Percentiles rank a stretch among this genome's conserved stretches.
Conservation (phyloP, 2,113 vertebrate genomes). For the Silurus asotus region DNA sequence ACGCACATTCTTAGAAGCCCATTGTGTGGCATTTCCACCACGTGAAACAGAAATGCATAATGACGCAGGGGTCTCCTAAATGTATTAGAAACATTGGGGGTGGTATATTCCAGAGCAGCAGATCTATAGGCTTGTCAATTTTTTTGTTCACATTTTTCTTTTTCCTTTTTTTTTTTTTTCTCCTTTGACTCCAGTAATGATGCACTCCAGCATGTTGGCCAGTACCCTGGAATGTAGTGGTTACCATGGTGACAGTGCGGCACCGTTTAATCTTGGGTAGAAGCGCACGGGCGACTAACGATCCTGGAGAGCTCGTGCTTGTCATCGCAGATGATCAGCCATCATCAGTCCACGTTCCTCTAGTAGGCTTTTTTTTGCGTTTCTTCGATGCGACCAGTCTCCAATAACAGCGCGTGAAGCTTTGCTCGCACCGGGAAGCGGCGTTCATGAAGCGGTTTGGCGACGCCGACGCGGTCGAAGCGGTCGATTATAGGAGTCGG, state of each 20-base stretch:
- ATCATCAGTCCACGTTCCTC: no score
- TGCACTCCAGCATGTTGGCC: not conserved
- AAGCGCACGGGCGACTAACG: not conserved
- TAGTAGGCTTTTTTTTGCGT: not conserved
- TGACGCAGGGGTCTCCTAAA: not conserved
- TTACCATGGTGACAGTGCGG: constrained; percentile 28
- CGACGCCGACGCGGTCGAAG: not conserved
- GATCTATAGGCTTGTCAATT: no score
- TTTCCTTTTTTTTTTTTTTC: not conserved
- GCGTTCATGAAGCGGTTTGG: constrained; percentile 12
- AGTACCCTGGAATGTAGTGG: not conserved
- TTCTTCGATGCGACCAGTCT: not conserved
- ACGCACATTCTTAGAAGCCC: not conserved
- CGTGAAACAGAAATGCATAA: not conserved
- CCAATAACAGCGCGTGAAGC: not conserved
- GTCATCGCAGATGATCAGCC: not conserved
- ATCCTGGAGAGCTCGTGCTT: not conserved
- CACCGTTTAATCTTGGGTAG: not conserved
- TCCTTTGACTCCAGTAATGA: not conserved
- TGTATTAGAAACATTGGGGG: not conserved
- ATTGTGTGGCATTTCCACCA: not conserved
- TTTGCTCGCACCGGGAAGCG: not conserved
- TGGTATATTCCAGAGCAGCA: not conserved
- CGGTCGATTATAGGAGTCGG: not conserved
- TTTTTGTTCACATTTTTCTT: no score